phyloP scores from a whole-genome alignment of 2,113 vertebrate genomes.

The Neolamprologus ventralis region DNA sequence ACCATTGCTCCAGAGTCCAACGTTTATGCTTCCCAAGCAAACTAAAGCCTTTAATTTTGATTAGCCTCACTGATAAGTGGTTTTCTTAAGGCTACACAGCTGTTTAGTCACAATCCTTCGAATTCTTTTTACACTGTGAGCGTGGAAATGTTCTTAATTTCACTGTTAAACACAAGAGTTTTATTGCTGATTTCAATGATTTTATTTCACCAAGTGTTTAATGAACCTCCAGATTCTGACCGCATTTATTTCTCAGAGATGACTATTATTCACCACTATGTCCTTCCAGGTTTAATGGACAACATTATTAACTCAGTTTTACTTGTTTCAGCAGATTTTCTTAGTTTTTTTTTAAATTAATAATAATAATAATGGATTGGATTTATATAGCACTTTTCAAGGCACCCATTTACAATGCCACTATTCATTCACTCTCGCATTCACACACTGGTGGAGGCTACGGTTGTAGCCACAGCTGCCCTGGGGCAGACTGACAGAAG shows the following conservation, averaged over 20 bases:
- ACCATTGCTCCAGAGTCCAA: background rate
- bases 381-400: too few species aligned
- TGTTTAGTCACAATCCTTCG: fast-evolving
- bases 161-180: background rate
- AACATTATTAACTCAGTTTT: background rate
- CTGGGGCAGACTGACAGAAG: too few species aligned
- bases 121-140: background rate
- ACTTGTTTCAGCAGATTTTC: background rate
- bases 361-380: too few species aligned
- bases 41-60: background rate
- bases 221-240: background rate
- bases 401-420: too few species aligned
- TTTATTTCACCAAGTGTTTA: background rate
- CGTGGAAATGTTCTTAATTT: background rate
- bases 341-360: fast-evolving
- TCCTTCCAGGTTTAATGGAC: background rate
- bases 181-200: background rate
- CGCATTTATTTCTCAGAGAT: background rate
- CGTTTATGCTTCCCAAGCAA: background rate
- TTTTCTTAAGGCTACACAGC: background rate
- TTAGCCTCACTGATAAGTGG: background rate
- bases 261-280: background rate
- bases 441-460: too few species aligned
- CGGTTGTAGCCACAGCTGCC: too few species aligned
- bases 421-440: too few species aligned